Evolutionary conservation across 2,113 vertebrate species (phyloP), one percentile per base, ranked within the genome.

Genomic region (Cebus imitator): DNA sequence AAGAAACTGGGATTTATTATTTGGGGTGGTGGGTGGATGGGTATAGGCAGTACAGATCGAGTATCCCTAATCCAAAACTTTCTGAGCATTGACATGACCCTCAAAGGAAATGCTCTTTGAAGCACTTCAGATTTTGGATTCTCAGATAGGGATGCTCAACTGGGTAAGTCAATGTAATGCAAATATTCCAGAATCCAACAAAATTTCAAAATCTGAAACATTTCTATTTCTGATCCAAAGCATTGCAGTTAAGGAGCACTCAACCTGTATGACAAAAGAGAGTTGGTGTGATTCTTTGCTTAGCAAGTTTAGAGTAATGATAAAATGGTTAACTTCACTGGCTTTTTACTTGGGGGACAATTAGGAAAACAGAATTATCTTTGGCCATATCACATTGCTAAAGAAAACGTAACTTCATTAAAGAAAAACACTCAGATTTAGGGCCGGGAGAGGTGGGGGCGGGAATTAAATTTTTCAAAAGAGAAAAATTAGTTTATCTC

Each of bases 341-440:
- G 76, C 9, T 87, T 85, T 90, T 96, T 88, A 68, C 40, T 32
- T 30, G 57, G 35, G 11, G 14, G 9, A 35, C 78, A 40, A 6
- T 81, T 78, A 55, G n/a, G 25, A 79, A 94, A 94, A 73, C 87
- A 48, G 35, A 52, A 40, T 70, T 93, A 20, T 76, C 25, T 89
- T 82, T 84, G 61, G 4, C 79, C 61, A 32, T 83, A 25, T 72
- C 30, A 52, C 25, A 79, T 52, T 95, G 30, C 82, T 72, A 40
- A 73, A 73, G 48, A 75, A 89, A 91, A 87, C 14, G 12, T n/a
- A 79, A 30, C 35, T 66, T 87, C 14, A 35, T 87, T 94, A 72
- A 97, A 83, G 91, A 95, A 93, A 86, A 68, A 64, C 32, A 64
- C 23, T 40, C 32, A 85, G 25, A n/a, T 90, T 76, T 81, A n/a